phyloP scores from a whole-genome alignment of 2,113 vertebrate genomes.

The Coptodon rendalli region DNA sequence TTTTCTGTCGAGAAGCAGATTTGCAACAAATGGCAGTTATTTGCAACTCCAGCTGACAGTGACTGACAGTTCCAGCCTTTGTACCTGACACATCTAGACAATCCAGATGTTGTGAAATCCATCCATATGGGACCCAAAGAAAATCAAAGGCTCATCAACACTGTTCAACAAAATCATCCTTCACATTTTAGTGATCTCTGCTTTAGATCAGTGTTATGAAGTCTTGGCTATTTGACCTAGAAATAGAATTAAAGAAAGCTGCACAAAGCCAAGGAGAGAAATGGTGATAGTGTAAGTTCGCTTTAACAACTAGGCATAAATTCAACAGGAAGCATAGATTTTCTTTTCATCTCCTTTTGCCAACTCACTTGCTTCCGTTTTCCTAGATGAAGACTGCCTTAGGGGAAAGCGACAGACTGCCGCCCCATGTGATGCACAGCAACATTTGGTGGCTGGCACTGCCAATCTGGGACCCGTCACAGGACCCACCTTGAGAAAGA shows the following conservation, averaged over 20 bases:
- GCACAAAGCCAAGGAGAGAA: background rate
- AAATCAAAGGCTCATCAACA: background rate
- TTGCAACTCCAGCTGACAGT: background rate
- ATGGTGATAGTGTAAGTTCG: background rate
- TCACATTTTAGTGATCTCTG: background rate
- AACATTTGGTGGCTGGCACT: constrained; percentile 30
- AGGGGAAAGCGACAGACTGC: constrained; percentile 60
- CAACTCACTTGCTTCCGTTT: background rate
- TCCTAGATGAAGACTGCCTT: background rate
- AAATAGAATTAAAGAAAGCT: background rate
- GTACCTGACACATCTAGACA: background rate
- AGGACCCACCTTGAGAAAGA: constrained; percentile 41
- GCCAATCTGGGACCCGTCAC: constrained; percentile 57
- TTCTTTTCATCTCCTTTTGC: background rate
- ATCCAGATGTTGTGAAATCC: background rate
- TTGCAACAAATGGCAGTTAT: background rate
- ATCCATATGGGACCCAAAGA: background rate
- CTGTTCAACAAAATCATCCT: background rate
- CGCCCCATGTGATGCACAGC: constrained; percentile 35
- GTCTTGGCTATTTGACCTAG: background rate
- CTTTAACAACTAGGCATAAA: background rate
- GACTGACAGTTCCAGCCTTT: background rate
- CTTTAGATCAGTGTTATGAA: background rate
- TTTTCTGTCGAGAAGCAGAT: background rate
- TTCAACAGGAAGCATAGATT: background rate